Evolutionary conservation across 2,888 invertebrate genomes (phyloP), one percentile per base, ranked within the genome.

Genomic region (Ferrisia virgata): DNA sequence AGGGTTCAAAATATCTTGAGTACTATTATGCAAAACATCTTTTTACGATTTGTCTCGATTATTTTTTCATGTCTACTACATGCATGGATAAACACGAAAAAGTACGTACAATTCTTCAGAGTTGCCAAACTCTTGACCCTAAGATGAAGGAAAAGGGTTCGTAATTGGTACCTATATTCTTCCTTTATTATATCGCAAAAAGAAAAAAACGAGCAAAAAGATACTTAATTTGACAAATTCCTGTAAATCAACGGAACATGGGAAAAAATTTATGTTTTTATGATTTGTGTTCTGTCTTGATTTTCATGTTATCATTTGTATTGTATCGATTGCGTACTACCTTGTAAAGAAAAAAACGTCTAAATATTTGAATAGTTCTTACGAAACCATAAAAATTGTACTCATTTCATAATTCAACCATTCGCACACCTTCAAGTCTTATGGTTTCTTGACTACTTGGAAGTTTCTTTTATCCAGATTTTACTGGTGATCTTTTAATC

Each of bases 361-460:
- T 79, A 43, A 43, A 43, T 79, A 39, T 40, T 79, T 40, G 36
- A 43, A 40, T 39, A 79, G 79, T n/a, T 43, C 53, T 47, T 80
- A 53, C 43, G 53, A 47, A 80, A 80, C 53, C 47, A 47, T 80
- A 80, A 43, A 80, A 47, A 31, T 43, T 80, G 28, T 25, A 53
- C 31, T 80, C 53, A 80, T 43, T 53, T 53, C 53, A 80, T 80
- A 47, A 33, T 47, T 79, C 43, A 43, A 11, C 79, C 36, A 79
- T 40, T 79, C 53, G 13, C 22, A 80, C 39, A 28, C 15, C 47
- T 15, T 43, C 31, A 31, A 18, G 80, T 80, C 43, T 80, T 80
- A 80, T 80, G 80, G 80, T 80, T 80, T 80, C 80, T 53, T 33
- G 43, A 15, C 53, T 28, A n/a, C 53, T 53, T 33, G 43, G 13